Conservation (phyloP, 2,113 vertebrate species). For the Azemiops feae region DNA sequence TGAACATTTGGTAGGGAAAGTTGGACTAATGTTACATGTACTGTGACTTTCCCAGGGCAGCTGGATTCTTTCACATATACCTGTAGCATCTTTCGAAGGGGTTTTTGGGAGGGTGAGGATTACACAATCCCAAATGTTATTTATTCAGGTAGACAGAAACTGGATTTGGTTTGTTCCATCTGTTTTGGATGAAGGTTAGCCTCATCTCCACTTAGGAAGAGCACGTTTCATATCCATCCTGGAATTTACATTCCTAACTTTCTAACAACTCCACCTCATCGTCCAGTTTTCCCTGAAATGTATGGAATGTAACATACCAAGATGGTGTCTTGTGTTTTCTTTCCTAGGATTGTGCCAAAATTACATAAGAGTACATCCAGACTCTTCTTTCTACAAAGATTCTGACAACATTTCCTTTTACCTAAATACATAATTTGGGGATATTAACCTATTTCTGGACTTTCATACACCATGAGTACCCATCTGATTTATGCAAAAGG, state of each 20-base stretch:
- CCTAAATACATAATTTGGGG: background rate
- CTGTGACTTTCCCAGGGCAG: background rate
- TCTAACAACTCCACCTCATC: background rate
- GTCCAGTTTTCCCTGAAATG: background rate
- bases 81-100: background rate
- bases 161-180: background rate
- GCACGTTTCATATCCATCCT: background rate
- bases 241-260: background rate
- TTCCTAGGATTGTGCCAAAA: background rate
- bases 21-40: background rate
- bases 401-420: slow-evolving; percentile 19
- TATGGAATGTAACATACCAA: fast-evolving
- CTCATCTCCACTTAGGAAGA: background rate
- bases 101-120: background rate
- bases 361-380: background rate
- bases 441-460: background rate
- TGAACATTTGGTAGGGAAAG: background rate
- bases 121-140: background rate
- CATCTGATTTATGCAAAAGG: background rate
- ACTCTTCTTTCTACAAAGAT: background rate
- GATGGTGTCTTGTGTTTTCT: fast-evolving
- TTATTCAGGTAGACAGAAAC: background rate
- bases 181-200: background rate
- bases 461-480: background rate
- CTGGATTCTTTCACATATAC: fast-evolving